These are phyloP conservation scores for Protophormia terraenovae DNA, from an alignment of 2,888 invertebrate species.

Conservation along the genomic window DNA sequence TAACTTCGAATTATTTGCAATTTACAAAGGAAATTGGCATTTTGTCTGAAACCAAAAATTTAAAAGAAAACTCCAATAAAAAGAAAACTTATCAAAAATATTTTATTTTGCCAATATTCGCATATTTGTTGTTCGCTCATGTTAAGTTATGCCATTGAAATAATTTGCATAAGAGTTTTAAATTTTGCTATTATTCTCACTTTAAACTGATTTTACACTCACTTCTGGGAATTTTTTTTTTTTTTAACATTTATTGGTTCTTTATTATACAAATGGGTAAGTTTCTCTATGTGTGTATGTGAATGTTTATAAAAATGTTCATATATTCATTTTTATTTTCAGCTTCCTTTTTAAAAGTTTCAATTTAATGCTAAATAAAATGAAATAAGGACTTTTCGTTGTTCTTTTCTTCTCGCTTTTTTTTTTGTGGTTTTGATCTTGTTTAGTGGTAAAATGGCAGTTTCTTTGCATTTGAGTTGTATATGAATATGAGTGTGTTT, in stretches of 20 bases:
- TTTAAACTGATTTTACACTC: slow-evolving; percentile 58
- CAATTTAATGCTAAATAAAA: background rate
- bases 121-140: too few species aligned
- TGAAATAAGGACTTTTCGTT: background rate
- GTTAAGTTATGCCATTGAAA: background rate
- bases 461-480: slow-evolving; percentile 6
- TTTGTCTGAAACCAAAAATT: too few species aligned
- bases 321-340: background rate
- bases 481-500: background rate
- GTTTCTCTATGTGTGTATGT: background rate
- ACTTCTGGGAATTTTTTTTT: slow-evolving; percentile 45
- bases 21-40: too few species aligned
- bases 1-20: too few species aligned
- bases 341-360: background rate
- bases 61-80: too few species aligned
- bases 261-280: slow-evolving; percentile 13
- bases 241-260: slow-evolving; percentile 36
- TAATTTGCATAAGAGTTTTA: slow-evolving; percentile 15
- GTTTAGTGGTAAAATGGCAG: background rate
- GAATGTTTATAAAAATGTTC: background rate
- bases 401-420: background rate
- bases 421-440: background rate
- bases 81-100: too few species aligned
- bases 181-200: slow-evolving; percentile 50
- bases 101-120: too few species aligned